phyloP scores from a whole-genome alignment of 2,888 invertebrate genomes.

The Ectropis crepuscularia region DNA sequence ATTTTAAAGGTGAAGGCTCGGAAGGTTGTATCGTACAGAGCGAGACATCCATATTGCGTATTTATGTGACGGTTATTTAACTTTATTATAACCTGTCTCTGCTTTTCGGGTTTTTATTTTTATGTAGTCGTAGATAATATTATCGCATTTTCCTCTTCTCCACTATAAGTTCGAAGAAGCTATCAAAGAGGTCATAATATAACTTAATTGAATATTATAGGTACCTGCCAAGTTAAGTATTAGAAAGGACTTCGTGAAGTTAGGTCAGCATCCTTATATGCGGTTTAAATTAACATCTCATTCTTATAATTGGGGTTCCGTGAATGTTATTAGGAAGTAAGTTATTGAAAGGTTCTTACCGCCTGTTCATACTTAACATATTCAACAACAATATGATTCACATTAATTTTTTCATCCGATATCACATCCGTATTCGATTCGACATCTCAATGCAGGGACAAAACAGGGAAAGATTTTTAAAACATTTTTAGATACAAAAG shows the following conservation, averaged over 20 bases:
- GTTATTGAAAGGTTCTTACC: conserved; percentile 8
- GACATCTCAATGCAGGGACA: too few relatives aligned
- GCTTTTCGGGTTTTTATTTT: conserved; percentile 26
- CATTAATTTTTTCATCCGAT: too few relatives aligned
- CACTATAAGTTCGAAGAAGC: conserved; percentile 50
- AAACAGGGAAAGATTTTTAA: too few relatives aligned
- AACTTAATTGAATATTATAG: conserved; percentile 21
- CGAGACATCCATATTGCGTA: conserved; percentile 39
- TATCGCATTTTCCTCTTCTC: conserved; percentile 46
- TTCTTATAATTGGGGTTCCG: conserved; percentile 25
- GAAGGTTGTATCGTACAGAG: conserved; percentile 41
- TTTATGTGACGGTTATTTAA: conserved; percentile 41
- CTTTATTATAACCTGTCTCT: conserved; percentile 31
- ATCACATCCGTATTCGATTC: too few relatives aligned
- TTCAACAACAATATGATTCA: conserved; percentile 8
- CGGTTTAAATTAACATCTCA: conserved; percentile 29
- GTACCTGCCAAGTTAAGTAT: conserved; percentile 19
- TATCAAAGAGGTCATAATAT: conserved; percentile 43
- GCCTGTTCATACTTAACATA: conserved; percentile 7
- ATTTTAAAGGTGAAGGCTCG: conserved; percentile 61
- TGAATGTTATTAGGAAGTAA: conserved; percentile 18
- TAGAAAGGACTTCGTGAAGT: conserved; percentile 36
- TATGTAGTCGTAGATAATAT: conserved; percentile 25
- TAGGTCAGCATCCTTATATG: conserved; percentile 37
- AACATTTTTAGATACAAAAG: too few relatives aligned